phyloP scores from a whole-genome alignment of 2,113 vertebrate genomes.

The Cyanoramphus novaezelandiae region DNA sequence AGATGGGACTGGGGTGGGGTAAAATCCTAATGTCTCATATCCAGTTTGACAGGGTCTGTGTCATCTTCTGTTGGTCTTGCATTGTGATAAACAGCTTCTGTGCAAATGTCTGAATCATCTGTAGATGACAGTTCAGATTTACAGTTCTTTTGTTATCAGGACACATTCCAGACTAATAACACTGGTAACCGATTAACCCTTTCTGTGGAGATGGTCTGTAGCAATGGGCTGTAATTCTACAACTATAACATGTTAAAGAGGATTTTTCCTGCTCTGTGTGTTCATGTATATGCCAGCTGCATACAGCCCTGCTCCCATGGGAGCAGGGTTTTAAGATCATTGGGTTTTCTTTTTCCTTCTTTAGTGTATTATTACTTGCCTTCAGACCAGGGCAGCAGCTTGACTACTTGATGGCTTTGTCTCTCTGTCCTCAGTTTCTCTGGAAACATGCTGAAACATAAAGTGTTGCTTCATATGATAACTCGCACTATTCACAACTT shows the following conservation, averaged over 20 bases:
- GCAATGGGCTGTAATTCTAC: not conserved
- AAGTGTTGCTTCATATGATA: not conserved
- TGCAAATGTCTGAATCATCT: slow-evolving; percentile 41
- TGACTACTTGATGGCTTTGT: not conserved
- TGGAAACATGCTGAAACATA: not conserved
- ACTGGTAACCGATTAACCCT: slow-evolving; percentile 19
- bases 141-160: slow-evolving; percentile 45
- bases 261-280: not conserved
- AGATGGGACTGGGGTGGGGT: not conserved
- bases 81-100: slow-evolving; percentile 54
- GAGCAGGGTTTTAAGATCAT: too few species aligned
- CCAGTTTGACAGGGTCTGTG: slow-evolving; percentile 57
- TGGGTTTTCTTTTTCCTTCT: not conserved
- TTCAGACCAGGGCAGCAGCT: not conserved
- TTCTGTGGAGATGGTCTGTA: not conserved
- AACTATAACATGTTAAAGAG: not conserved
- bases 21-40: not conserved
- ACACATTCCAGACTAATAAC: slow-evolving; percentile 32
- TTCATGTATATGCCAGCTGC: not conserved
- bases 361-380: not conserved
- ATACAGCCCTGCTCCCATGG: not conserved
- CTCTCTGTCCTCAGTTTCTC: not conserved
- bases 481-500: not conserved
- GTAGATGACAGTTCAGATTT: slow-evolving; percentile 53
- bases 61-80: slow-evolving; percentile 19